A percentile compares a stretch with the other conserved stretches of the same genome.
Conservation (phyloP, 2,888 invertebrate species). For the Rhagophthalmus giganteus region DNA sequence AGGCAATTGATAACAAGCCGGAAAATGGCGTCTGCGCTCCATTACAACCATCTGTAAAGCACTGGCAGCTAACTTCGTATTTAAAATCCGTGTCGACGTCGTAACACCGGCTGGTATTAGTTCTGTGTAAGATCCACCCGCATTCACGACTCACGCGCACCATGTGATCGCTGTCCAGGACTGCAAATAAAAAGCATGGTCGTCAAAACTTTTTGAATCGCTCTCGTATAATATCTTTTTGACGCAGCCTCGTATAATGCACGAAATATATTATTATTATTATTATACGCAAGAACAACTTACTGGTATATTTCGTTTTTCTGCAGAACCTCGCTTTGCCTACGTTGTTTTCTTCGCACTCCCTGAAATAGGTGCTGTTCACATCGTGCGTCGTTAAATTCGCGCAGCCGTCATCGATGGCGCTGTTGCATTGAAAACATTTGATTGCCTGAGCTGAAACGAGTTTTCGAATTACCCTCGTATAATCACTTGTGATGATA, state of each 20-base stretch:
- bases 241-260: too few species aligned
- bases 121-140: conserved; percentile 60
- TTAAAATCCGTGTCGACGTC: conserved; percentile 67
- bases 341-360: conserved; percentile 51
- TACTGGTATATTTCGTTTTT: conserved; percentile 68
- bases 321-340: conserved; percentile 65
- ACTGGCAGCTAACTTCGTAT: conserved; percentile 65
- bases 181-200: conserved; percentile 45
- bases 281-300: conserved; percentile 39
- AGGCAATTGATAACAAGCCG: too few species aligned
- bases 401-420: conserved; percentile 67
- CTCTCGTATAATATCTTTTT: too few species aligned
- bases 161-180: conserved; percentile 51
- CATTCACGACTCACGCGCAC: conserved; percentile 62
- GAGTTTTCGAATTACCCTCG: conserved; percentile 3
- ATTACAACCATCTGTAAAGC: conserved; percentile 66
- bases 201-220: background rate
- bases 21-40: conserved; percentile 26
- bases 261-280: background rate
- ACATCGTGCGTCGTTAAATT: conserved; percentile 62
- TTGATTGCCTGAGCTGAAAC: conserved; percentile 59
- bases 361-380: conserved; percentile 55
- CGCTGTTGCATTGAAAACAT: conserved; percentile 78
- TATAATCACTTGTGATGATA: too few species aligned
- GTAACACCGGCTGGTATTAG: conserved; percentile 57